Evolutionary conservation across 2,797 vertebrate genomes (phyloP).

Genomic region (Sciurus vulgaris): DNA sequence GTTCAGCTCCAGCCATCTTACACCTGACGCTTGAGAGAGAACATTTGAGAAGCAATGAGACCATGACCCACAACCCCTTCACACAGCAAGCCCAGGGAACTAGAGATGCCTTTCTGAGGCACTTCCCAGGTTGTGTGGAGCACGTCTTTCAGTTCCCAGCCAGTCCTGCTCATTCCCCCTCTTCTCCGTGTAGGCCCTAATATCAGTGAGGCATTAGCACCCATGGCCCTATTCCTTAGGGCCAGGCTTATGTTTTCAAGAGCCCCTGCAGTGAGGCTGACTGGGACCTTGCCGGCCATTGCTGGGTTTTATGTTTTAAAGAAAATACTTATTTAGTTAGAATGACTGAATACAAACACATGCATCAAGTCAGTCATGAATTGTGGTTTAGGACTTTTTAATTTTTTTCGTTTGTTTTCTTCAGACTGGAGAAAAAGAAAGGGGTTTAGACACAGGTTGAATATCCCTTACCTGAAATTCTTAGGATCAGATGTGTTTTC

Average conservation of each 20-base stretch:
- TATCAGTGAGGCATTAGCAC: not conserved
- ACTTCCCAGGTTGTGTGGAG: accelerated
- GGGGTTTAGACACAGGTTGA: not conserved
- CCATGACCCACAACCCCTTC: accelerated
- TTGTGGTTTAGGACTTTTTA: not conserved
- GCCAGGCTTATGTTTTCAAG: accelerated
- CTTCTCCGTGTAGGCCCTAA: accelerated
- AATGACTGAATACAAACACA: not conserved
- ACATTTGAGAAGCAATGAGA: not conserved
- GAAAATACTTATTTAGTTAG: not conserved
- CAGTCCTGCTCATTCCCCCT: not conserved
- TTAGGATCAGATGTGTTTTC: not conserved
- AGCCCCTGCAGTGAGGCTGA: not conserved
- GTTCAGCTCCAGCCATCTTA: not conserved
- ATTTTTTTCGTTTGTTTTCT: not conserved
- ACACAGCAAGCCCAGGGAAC: too few relatives aligned
- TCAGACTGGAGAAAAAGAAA: not conserved
- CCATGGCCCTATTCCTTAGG: accelerated
- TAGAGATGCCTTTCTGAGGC: not conserved
- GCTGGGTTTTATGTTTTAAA: not conserved
- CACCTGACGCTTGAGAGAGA: not conserved
- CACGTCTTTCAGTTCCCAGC: not conserved
- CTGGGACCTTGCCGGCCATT: not conserved
- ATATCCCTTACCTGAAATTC: not conserved
- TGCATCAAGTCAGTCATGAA: not conserved